These are phyloP conservation scores for Macquaria australasica DNA, from an alignment of 2,113 vertebrate species.

Conservation along the genomic window DNA sequence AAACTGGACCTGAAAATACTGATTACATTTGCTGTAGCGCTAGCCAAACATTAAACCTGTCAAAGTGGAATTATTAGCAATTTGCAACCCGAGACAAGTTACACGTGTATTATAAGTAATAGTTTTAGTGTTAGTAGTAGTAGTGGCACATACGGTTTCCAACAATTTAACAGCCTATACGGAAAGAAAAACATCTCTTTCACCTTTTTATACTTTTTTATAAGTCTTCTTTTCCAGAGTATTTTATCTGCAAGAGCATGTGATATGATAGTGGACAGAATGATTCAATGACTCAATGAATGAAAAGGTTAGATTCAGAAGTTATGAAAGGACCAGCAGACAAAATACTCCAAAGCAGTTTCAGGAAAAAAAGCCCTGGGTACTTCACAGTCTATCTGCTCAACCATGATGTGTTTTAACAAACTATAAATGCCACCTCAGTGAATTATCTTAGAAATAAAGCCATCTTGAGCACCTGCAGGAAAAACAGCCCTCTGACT, in stretches of 20 bases:
- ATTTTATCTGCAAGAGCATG: neutral
- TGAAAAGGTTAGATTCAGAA: neutral
- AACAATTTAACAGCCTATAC: neutral
- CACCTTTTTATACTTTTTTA: neutral
- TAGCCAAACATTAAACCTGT: constrained; percentile 31
- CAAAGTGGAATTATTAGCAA: constrained; percentile 10
- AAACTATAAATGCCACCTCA: constrained; percentile 11
- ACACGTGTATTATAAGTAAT: neutral
- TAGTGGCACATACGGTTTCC: neutral
- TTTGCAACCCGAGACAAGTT: neutral
- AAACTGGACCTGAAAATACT: constrained; percentile 29
- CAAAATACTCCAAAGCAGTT: constrained; percentile 2
- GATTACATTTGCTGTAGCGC: constrained; percentile 19
- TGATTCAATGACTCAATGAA: neutral
- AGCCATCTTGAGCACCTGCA: constrained; percentile 1
- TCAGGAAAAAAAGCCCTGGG: neutral
- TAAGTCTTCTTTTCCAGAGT: neutral
- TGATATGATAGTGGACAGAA: too few species aligned
- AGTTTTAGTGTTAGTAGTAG: neutral
- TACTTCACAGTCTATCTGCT: neutral
- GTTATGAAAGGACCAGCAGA: neutral
- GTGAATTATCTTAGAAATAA: constrained; percentile 30
- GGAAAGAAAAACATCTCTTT: neutral
- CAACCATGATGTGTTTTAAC: neutral
- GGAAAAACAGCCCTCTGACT: constrained; percentile 35